Percentiles rank a stretch among this genome's conserved stretches.
These are phyloP conservation scores for Calameuta idolon DNA, from an alignment of 2,888 invertebrate genomes.

Conservation along the genomic window DNA sequence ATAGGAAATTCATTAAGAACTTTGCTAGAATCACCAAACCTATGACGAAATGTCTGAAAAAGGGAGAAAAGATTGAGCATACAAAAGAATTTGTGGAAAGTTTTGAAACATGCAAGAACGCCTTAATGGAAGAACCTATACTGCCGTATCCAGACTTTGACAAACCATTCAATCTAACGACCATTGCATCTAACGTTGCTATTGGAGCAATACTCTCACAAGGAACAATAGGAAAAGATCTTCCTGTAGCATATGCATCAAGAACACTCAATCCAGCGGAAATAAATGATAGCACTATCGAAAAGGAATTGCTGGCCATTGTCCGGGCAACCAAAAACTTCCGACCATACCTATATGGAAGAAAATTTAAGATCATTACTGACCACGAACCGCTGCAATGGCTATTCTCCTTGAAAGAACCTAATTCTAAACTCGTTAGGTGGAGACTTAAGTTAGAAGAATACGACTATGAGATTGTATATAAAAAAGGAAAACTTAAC, in stretches of 20 bases:
- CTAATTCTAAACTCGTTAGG: slow-evolving; percentile 37
- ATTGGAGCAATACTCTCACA: slow-evolving; percentile 38
- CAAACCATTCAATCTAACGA: slow-evolving; percentile 33
- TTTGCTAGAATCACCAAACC: slow-evolving; percentile 36
- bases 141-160: slow-evolving; percentile 35
- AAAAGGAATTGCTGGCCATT: slow-evolving; percentile 46
- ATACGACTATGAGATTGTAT: slow-evolving; percentile 46
- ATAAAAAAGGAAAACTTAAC: slow-evolving; percentile 44
- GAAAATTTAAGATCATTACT: slow-evolving; percentile 41
- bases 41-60: slow-evolving; percentile 28
- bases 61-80: slow-evolving; percentile 26
- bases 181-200: slow-evolving; percentile 38
- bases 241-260: slow-evolving; percentile 37
- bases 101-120: slow-evolving; percentile 28
- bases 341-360: slow-evolving; percentile 38
- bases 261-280: slow-evolving; percentile 35
- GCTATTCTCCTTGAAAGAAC: slow-evolving; percentile 49
- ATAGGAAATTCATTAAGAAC: slow-evolving; percentile 12
- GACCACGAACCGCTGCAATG: slow-evolving; percentile 55
- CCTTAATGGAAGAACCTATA: slow-evolving; percentile 24
- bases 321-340: slow-evolving; percentile 45
- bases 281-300: slow-evolving; percentile 39
- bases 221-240: slow-evolving; percentile 23
- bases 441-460: slow-evolving; percentile 47
- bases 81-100: slow-evolving; percentile 11